These are phyloP conservation scores for Sinosuthora webbiana DNA, from an alignment of 2,113 vertebrate species.

Conservation along the genomic window DNA sequence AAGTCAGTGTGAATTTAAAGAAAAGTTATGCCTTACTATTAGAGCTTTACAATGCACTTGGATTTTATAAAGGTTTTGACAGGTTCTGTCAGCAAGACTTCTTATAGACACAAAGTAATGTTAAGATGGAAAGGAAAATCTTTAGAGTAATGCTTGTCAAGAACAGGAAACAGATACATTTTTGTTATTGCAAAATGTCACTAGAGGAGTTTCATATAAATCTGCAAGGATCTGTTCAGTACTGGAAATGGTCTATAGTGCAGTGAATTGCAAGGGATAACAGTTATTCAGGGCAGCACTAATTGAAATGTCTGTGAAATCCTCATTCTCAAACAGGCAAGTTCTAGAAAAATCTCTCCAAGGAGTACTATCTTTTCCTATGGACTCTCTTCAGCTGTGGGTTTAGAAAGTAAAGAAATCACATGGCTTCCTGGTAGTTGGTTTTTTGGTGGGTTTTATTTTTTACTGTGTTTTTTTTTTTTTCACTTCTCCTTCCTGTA, in stretches of 20 bases:
- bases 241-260: background rate
- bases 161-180: background rate
- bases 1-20: background rate
- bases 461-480: background rate
- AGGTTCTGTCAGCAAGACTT: conserved; percentile 23
- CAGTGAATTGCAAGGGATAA: background rate
- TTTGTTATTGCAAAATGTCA: background rate
- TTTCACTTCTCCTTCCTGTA: background rate
- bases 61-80: conserved; percentile 37
- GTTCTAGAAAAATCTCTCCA: background rate
- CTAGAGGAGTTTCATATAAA: background rate
- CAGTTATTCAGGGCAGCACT: background rate
- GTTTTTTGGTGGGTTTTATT: background rate
- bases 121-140: background rate
- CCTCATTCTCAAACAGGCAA: background rate
- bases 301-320: background rate
- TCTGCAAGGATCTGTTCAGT: background rate
- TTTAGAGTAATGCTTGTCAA: background rate
- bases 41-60: background rate
- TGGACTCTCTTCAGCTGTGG: background rate
- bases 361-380: background rate
- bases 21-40: background rate
- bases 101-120: background rate
- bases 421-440: background rate
- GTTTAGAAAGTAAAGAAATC: background rate